Evolutionary conservation across 2,888 invertebrate species (phyloP).

Genomic region (Carcina quercana): DNA sequence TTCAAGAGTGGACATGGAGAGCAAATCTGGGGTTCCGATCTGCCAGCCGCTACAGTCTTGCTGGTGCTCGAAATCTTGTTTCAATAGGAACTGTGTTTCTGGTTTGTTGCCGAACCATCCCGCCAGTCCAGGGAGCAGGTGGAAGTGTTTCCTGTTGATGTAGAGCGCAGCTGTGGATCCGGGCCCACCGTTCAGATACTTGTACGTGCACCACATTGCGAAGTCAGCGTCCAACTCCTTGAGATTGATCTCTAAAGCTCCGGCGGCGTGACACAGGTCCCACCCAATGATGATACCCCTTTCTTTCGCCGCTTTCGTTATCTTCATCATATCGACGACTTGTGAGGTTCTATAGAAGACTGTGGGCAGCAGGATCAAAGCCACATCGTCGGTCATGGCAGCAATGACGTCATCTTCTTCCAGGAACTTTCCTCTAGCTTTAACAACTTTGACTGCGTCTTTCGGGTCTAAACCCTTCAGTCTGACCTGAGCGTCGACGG

Average conservation of each 20-base stretch:
- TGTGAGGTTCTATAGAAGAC: conserved; percentile 54
- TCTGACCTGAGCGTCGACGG: conserved; percentile 52
- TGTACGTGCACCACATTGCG: conserved; percentile 61
- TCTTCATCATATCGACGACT: conserved; percentile 46
- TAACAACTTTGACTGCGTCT: conserved; percentile 51
- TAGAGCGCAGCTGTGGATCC: conserved; percentile 46
- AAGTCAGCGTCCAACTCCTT: conserved; percentile 50
- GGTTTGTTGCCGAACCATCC: conserved; percentile 55
- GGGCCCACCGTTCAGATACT: conserved; percentile 58
- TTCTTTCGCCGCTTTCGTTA: conserved; percentile 43
- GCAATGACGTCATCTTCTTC: conserved; percentile 45
- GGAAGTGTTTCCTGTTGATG: conserved; percentile 50
- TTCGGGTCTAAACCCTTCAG: conserved; percentile 44
- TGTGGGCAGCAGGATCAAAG: conserved; percentile 40
- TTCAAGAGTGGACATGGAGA: conserved; percentile 52
- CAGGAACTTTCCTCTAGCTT: conserved; percentile 33
- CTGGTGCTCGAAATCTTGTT: conserved; percentile 52
- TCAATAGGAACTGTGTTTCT: conserved; percentile 43
- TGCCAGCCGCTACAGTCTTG: conserved; percentile 52
- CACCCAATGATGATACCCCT: conserved; percentile 48
- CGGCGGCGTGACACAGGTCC: conserved; percentile 55
- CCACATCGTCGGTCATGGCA: conserved; percentile 54
- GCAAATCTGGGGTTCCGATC: conserved; percentile 43
- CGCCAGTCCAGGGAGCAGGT: conserved; percentile 39
- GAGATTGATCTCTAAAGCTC: conserved; percentile 45